Percentiles rank a stretch among this genome's conserved stretches.
phyloP scores from a whole-genome alignment of 1,140 invertebrate genomes.

The Procambarus clarkii region DNA sequence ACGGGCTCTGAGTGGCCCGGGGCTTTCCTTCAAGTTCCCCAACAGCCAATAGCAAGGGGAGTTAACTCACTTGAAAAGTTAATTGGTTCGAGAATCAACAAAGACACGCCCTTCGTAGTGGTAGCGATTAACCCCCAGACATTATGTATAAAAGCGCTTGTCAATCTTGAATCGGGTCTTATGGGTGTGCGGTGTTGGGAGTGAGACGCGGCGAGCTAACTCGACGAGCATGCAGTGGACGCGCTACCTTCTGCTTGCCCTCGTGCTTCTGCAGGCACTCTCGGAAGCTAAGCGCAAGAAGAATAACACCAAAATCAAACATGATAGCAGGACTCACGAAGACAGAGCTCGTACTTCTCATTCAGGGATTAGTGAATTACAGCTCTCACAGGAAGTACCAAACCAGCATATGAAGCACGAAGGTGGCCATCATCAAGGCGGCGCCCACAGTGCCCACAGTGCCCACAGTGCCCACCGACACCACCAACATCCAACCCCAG shows the following conservation, averaged over 20 bases:
- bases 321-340: background rate
- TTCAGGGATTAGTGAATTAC: background rate
- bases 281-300: constrained; percentile 40
- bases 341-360: background rate
- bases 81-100: constrained; percentile 62
- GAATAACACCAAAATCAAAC: constrained; percentile 16
- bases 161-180: constrained; percentile 67
- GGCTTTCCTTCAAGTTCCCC: constrained; percentile 24
- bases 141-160: constrained; percentile 68
- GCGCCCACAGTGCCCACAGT: background rate
- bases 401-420: no score
- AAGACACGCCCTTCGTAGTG: constrained; percentile 50
- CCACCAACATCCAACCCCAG: background rate
- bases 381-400: background rate
- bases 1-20: constrained; percentile 33
- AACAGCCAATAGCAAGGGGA: constrained; percentile 48
- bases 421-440: background rate
- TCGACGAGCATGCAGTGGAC: constrained; percentile 47
- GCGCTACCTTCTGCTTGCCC: constrained; percentile 31
- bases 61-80: constrained; percentile 62
- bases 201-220: constrained; percentile 16
- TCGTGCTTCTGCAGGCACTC: constrained; percentile 48
- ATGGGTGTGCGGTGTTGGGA: constrained; percentile 46
- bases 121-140: constrained; percentile 57
- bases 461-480: background rate